A percentile compares a stretch with the other conserved stretches of the same genome.
These are phyloP conservation scores for Glossophaga mutica DNA, from an alignment of 2,797 vertebrate genomes.

Conservation along the genomic window DNA sequence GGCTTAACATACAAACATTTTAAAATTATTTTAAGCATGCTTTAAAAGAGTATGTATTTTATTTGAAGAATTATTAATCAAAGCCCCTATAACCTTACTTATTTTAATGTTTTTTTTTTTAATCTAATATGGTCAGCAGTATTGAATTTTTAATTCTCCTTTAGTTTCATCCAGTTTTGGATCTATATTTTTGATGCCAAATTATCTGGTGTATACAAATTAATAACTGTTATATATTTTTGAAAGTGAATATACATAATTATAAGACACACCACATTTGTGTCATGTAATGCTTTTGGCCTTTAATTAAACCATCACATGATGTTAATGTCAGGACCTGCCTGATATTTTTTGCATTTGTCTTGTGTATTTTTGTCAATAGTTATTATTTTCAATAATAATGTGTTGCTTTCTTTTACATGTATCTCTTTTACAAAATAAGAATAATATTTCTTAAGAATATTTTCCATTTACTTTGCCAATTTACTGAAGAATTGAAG, in stretches of 20 bases:
- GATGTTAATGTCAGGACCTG: neutral
- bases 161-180: neutral
- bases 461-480: neutral
- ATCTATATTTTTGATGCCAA: neutral
- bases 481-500: neutral
- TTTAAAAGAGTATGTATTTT: neutral
- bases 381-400: conserved; percentile 21
- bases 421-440: neutral
- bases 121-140: neutral
- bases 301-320: neutral
- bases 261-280: neutral
- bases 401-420: neutral
- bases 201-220: neutral
- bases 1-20: neutral
- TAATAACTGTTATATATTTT: neutral
- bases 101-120: neutral
- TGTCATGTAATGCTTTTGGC: neutral
- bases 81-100: neutral
- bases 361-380: neutral
- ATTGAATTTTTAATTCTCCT: neutral
- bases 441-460: neutral
- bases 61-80: neutral
- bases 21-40: neutral
- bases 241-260: neutral
- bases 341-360: conserved; percentile 22